A percentile compares a stretch with the other conserved stretches of the same genome.
Evolutionary conservation across 1,140 invertebrate species (phyloP).

Genomic region (Steinernema feltiae): DNA sequence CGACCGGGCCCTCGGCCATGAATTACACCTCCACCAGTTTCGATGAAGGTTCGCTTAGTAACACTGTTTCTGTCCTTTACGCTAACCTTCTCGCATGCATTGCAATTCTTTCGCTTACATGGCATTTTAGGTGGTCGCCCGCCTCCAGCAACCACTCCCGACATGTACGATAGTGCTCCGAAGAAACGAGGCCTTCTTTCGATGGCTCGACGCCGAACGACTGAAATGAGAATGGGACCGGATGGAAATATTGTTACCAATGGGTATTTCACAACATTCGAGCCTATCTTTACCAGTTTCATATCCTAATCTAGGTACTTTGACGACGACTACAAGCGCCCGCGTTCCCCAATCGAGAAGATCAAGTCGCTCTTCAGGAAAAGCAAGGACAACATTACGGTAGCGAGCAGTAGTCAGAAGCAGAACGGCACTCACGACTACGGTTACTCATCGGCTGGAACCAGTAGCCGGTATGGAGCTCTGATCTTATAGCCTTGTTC

Average conservation of each 20-base stretch:
- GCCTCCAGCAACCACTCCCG: constrained; percentile 12
- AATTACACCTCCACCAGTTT: constrained; percentile 2
- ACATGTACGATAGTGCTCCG: constrained; percentile 13
- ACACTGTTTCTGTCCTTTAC: neutral
- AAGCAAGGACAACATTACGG: constrained; percentile 28
- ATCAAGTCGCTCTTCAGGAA: constrained; percentile 49
- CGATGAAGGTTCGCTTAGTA: constrained; percentile 16
- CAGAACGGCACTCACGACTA: constrained; percentile 3
- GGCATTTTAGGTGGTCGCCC: constrained; percentile 14
- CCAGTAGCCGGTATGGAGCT: constrained; percentile 14
- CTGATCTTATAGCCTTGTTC: neutral
- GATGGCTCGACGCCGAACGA: constrained; percentile 47
- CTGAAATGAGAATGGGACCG: constrained; percentile 45
- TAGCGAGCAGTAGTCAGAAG: constrained; percentile 14
- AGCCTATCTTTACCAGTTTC: neutral
- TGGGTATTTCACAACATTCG: constrained; percentile 17
- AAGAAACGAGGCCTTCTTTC: constrained; percentile 42
- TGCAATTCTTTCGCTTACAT: neutral
- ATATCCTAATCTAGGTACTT: constrained; percentile 21
- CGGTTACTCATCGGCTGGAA: constrained; percentile 3
- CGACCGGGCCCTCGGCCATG: neutral
- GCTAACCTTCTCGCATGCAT: no score
- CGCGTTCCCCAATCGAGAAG: constrained; percentile 51
- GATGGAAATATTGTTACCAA: constrained; percentile 42
- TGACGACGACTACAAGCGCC: constrained; percentile 50